These are phyloP conservation scores for Tenthredo notha DNA, from an alignment of 2,888 invertebrate genomes.

Conservation along the genomic window DNA sequence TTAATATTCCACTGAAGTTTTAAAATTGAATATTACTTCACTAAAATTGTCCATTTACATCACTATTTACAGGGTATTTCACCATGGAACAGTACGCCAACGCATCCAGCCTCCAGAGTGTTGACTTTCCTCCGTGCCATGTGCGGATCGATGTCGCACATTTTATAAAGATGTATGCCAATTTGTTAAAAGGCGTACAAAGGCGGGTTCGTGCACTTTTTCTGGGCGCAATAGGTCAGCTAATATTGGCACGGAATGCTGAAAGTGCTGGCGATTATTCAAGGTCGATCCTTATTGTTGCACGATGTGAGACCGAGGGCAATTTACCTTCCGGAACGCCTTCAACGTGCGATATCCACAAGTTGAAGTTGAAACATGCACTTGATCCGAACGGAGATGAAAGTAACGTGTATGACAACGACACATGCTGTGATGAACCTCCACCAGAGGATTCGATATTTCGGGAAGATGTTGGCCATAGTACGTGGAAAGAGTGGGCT, in stretches of 20 bases:
- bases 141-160: slow-evolving; percentile 55
- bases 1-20: no score
- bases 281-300: neutral
- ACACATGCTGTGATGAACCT: no score
- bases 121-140: slow-evolving; percentile 51
- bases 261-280: neutral
- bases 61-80: slow-evolving; percentile 42
- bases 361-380: no score
- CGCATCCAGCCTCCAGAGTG: slow-evolving; percentile 3
- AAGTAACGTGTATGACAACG: no score
- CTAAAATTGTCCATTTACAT: neutral
- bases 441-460: neutral
- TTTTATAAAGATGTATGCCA: slow-evolving; percentile 55
- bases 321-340: neutral
- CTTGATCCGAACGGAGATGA: no score
- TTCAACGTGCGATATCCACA: neutral
- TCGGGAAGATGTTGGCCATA: neutral
- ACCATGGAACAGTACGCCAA: slow-evolving; percentile 44
- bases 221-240: neutral
- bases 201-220: neutral
- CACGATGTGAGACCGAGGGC: neutral
- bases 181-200: slow-evolving; percentile 26
- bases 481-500: neutral
- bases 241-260: neutral
- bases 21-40: no score